Conservation (phyloP, 2,113 vertebrate species). For the Rhinolophus ferrumequinum region DNA sequence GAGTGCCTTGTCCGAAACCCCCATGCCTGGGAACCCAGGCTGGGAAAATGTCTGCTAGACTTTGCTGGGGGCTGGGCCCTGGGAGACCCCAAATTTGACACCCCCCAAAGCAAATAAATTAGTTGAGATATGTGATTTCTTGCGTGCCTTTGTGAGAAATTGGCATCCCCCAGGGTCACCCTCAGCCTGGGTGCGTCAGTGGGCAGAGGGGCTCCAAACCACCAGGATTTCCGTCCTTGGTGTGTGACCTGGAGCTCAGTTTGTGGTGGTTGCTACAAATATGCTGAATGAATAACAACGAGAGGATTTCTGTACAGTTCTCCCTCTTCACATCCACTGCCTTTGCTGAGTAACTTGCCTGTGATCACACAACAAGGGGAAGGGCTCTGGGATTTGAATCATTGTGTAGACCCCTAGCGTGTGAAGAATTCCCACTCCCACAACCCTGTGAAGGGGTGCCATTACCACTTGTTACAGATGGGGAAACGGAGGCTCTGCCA, state of each 20-base stretch:
- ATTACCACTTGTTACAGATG: background rate
- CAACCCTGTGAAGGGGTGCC: background rate
- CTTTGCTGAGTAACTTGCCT: background rate
- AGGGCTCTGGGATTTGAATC: background rate
- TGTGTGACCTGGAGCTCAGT: background rate
- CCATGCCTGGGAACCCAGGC: background rate
- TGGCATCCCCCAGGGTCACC: background rate
- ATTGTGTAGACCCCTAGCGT: background rate
- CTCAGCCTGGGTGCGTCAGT: no score
- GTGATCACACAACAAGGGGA: background rate
- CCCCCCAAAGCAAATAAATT: slow-evolving; percentile 57
- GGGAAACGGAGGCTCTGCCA: background rate
- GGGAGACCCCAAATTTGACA: background rate
- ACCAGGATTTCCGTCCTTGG: fast-evolving
- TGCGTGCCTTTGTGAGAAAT: slow-evolving; percentile 10
- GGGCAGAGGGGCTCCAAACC: background rate
- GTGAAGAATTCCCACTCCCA: background rate
- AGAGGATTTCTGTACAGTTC: background rate
- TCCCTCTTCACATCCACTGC: background rate
- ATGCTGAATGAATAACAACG: background rate
- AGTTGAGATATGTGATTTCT: background rate
- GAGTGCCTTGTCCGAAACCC: slow-evolving; percentile 36
- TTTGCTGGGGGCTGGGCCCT: background rate
- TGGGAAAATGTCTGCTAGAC: fast-evolving
- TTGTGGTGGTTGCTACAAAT: background rate